Percentiles rank a stretch among this genome's conserved stretches.
phyloP scores from a whole-genome alignment of 2,888 invertebrate genomes.

The Caprella mutica region DNA sequence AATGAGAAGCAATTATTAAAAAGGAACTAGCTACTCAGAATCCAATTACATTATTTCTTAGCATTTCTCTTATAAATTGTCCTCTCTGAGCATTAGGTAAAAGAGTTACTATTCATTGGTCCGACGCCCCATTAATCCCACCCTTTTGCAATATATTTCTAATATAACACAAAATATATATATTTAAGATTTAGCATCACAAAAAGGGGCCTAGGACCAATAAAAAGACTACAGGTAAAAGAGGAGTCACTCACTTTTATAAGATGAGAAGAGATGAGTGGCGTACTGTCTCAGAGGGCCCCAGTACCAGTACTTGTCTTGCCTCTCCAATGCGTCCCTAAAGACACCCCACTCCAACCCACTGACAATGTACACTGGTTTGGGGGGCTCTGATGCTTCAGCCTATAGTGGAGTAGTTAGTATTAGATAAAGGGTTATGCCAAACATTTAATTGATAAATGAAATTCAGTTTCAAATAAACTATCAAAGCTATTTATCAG shows the following conservation, averaged over 20 bases:
- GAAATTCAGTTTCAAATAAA: no score
- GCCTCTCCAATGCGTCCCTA: slow-evolving; percentile 60
- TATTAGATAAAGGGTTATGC: neutral
- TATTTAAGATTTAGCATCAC: no score
- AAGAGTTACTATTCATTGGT: no score
- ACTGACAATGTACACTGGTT: slow-evolving; percentile 66
- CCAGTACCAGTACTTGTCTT: slow-evolving; percentile 80
- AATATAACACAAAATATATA: no score
- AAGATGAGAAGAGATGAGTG: slow-evolving; percentile 53
- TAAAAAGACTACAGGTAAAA: neutral
- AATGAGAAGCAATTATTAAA: neutral
- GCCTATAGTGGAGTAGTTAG: neutral
- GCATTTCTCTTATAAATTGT: no score
- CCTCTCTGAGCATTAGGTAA: no score
- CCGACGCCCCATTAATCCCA: no score
- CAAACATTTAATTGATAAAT: no score
- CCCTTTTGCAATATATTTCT: no score
- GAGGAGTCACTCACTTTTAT: slow-evolving; percentile 17
- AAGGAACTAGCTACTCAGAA: neutral
- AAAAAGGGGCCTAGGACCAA: neutral
- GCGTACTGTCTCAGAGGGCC: slow-evolving; percentile 63
- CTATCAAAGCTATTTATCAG: no score
- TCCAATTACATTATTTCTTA: neutral
- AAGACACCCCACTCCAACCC: slow-evolving; percentile 75
- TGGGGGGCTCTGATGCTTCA: slow-evolving; percentile 1